Conservation (phyloP, 1,140 invertebrate genomes). For the Asobara japonica region DNA sequence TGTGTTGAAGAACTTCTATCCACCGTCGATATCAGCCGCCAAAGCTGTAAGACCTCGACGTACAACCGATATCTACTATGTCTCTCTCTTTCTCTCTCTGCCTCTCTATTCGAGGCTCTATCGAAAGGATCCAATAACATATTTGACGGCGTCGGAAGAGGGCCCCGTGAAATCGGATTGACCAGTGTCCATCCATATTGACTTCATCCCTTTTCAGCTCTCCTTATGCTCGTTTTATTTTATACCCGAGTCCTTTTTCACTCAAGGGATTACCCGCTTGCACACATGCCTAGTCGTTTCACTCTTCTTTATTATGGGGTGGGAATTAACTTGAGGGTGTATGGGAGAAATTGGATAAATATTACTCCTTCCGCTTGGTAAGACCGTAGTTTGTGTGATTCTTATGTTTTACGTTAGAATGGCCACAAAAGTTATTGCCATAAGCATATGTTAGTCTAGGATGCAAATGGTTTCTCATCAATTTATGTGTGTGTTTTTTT, state of each 20-base stretch:
- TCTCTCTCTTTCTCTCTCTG: neutral
- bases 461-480: no score
- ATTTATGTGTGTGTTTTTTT: no score
- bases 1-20: neutral
- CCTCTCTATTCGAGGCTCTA: neutral
- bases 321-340: neutral
- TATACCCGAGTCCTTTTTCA: neutral
- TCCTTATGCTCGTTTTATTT: slow-evolving; percentile 19
- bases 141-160: slow-evolving; percentile 55
- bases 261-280: slow-evolving; percentile 10
- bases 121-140: slow-evolving; percentile 59
- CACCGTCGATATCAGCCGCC: slow-evolving; percentile 13
- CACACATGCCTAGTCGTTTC: slow-evolving; percentile 45
- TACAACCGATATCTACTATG: neutral
- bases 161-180: slow-evolving; percentile 64
- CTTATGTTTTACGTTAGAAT: no score
- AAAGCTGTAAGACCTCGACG: neutral
- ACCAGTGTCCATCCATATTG: slow-evolving; percentile 60
- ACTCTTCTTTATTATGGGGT: slow-evolving; percentile 36
- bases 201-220: slow-evolving; percentile 27
- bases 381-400: no score
- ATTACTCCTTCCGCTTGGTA: no score
- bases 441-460: no score
- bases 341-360: neutral
- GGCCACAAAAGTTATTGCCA: no score